Conservation (phyloP, 2,888 invertebrate genomes). For the Uropetala carovei region DNA sequence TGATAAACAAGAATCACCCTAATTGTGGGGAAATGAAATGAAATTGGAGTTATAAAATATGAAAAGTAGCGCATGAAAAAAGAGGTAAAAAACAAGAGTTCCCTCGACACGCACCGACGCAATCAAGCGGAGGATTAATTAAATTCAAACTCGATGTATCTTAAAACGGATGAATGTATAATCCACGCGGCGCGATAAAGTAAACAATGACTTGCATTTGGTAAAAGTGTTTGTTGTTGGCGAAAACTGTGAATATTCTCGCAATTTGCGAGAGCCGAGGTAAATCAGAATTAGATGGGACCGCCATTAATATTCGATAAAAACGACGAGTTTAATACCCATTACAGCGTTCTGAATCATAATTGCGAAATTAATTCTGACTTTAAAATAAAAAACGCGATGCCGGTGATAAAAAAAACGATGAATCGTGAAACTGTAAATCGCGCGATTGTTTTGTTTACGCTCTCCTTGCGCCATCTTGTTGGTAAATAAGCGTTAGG, state of each 20-base stretch:
- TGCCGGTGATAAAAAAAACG: neutral
- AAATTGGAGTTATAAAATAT: neutral
- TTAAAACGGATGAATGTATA: neutral
- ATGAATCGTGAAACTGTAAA: neutral
- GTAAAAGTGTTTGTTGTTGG: conserved; percentile 14
- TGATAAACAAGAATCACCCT: too few species aligned
- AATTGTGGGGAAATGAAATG: neutral
- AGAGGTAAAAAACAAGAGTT: neutral
- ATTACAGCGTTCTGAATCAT: neutral
- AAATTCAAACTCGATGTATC: neutral
- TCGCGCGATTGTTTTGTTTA: neutral
- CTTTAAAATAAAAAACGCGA: too few species aligned
- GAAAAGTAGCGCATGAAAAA: neutral
- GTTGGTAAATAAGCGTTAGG: too few species aligned
- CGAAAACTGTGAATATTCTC: neutral
- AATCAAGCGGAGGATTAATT: neutral
- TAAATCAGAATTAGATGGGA: neutral
- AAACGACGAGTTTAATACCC: neutral
- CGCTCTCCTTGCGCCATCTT: neutral
- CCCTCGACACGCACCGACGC: neutral
- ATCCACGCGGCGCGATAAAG: neutral
- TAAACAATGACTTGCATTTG: neutral
- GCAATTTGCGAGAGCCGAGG: neutral
- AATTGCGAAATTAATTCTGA: neutral
- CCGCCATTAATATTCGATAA: neutral